These are phyloP conservation scores for Hestina assimilis DNA, from an alignment of 1,140 invertebrate species.

Conservation along the genomic window DNA sequence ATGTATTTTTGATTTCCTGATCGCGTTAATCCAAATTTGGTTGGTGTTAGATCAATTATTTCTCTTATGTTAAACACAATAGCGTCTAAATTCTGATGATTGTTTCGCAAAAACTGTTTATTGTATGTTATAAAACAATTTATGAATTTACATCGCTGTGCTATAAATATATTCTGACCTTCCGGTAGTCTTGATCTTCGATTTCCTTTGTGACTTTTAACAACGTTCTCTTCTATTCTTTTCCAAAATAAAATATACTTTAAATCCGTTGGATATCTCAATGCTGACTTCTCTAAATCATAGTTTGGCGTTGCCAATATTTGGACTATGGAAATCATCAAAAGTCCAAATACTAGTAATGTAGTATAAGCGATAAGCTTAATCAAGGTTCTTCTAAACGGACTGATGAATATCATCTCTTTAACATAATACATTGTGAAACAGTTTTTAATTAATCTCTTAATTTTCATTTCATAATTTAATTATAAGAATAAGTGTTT, in stretches of 20 bases:
- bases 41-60: constrained; percentile 28
- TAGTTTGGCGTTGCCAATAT: constrained; percentile 14
- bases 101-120: constrained; percentile 32
- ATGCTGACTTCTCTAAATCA: background rate
- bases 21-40: constrained; percentile 38
- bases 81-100: constrained; percentile 51
- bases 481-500: constrained; percentile 9
- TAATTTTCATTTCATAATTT: constrained; percentile 28
- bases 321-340: constrained; percentile 36
- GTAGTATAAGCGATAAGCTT: constrained; percentile 30
- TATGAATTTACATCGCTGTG: constrained; percentile 51
- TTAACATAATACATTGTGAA: constrained; percentile 43
- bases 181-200: background rate
- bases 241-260: constrained; percentile 62
- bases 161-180: constrained; percentile 53
- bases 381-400: constrained; percentile 36
- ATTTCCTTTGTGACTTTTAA: background rate
- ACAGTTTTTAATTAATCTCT: constrained; percentile 15
- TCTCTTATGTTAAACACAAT: constrained; percentile 48
- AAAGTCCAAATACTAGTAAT: constrained; percentile 22
- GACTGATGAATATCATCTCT: constrained; percentile 49
- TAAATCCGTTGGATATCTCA: constrained; percentile 44
- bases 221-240: constrained; percentile 2
- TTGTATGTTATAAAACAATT: constrained; percentile 61
- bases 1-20: constrained; percentile 54